Base-by-base conservation (phyloP, 1,140 invertebrate species). In the Leptinotarsa undecemlineata region DNA sequence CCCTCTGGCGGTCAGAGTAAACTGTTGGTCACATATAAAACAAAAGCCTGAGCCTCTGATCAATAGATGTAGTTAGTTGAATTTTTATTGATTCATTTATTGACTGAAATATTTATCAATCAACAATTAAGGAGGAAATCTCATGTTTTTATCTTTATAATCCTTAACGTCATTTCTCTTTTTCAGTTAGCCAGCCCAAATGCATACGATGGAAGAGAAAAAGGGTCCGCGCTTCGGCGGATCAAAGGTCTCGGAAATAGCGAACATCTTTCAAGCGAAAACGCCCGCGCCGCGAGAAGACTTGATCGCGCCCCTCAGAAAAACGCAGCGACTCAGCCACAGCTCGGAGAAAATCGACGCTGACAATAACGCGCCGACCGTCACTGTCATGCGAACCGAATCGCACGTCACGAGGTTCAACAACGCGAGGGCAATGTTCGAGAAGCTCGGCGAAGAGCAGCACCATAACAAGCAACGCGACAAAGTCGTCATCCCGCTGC, bases 401-500 rank as follows among this genome's bases (percentile, higher is more conserved):
- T 95, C 94, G 76, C 94, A 96, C 83, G 90, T 96, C 76, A 92
- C 94, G 19, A 87, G 96, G 67, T 98, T 98, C 85, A 97, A 97
- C 83, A 96, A 94, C 85, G 96, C 96, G 1, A 88, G 95, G 48
- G 96, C 96, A 26, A 88, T 98, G 23, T 98, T 98, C 86, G 96
- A 97, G 85, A 96, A 96, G 82, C 88, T 98, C 72, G 95, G 95
- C 23, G 92, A 93, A 74, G 92, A 94, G 78, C 79, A 82, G 62
- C 77, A 78, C 13, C 74, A 74, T 48, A 71, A 66, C 60, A 64
- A 66, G 14, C 72, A 77, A 23, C 33, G 33, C 33, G 33, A 42
- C 33, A 42, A 42, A 42, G 78, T 75, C 67, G 77, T 81, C 6
- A 70, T 82, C 20, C 83, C 83, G 20, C 74, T 84, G 23, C 83